Evolutionary conservation across 2,888 invertebrate species (phyloP).

Genomic region (Trilocha varians): DNA sequence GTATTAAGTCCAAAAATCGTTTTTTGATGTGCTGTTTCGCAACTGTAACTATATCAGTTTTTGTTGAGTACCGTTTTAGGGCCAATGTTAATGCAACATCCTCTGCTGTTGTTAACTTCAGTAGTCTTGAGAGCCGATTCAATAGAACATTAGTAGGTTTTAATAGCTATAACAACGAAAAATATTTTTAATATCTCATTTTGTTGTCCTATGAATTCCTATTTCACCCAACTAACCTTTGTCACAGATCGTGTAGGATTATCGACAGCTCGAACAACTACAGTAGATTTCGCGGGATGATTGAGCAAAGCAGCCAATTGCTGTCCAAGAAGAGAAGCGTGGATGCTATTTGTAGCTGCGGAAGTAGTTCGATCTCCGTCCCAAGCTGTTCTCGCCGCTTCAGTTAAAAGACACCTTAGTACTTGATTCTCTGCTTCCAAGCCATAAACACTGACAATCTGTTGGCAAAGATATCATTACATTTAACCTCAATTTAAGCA

Average conservation of each 20-base stretch:
- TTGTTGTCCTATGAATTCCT: conserved; percentile 1
- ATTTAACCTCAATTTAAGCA: background rate
- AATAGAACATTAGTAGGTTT: conserved; percentile 87
- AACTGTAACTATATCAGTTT: conserved; percentile 80
- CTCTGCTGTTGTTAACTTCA: conserved; percentile 89
- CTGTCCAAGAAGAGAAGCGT: conserved; percentile 73
- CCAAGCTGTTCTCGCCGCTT: conserved; percentile 84
- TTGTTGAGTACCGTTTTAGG: conserved; percentile 84
- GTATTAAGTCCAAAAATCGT: conserved; percentile 87
- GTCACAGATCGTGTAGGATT: conserved; percentile 82
- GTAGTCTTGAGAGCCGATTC: conserved; percentile 86
- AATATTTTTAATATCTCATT: conserved; percentile 10
- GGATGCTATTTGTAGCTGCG: conserved; percentile 84
- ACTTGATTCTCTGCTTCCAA: conserved; percentile 98
- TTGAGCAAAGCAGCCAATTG: conserved; percentile 81
- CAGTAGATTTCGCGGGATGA: conserved; percentile 90
- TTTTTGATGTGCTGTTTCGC: conserved; percentile 86
- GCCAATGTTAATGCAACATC: conserved; percentile 93
- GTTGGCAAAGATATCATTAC: conserved; percentile 15
- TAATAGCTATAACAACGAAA: conserved; percentile 75
- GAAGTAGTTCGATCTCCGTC: conserved; percentile 74
- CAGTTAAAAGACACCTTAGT: conserved; percentile 91
- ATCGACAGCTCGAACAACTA: conserved; percentile 91
- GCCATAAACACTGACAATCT: conserved; percentile 94
- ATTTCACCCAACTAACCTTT: conserved; percentile 65